Evolutionary conservation across 2,797 vertebrate species (phyloP).

Genomic region (Takifugu ocellatus): DNA sequence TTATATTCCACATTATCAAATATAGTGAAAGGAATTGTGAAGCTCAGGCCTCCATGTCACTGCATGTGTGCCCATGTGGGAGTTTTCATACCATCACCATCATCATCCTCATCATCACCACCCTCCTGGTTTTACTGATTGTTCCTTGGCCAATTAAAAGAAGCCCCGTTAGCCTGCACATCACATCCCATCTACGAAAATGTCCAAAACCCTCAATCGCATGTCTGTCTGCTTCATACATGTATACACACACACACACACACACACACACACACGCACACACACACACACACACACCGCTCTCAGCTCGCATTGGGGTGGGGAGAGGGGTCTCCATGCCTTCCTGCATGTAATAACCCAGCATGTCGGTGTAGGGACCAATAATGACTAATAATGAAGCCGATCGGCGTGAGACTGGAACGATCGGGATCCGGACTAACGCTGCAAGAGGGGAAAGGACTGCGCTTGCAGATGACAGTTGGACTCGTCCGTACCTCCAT

Average conservation of each 20-base stretch:
- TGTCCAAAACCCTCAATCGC: not conserved
- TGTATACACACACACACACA: not conserved
- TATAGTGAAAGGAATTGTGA: not conserved
- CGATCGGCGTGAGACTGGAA: slow-evolving; percentile 36
- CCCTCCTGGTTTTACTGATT: slow-evolving; percentile 27
- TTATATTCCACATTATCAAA: slow-evolving; percentile 10
- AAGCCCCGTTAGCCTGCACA: slow-evolving; percentile 19
- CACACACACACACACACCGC: too few relatives aligned
- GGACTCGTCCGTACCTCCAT: slow-evolving; percentile 41
- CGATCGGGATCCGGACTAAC: slow-evolving; percentile 20
- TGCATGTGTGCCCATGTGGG: not conserved
- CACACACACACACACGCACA: too few relatives aligned
- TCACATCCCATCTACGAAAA: slow-evolving; percentile 21
- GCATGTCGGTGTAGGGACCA: slow-evolving; percentile 16
- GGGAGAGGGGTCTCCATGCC: slow-evolving; percentile 42
- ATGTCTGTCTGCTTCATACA: too few relatives aligned
- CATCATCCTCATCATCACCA: slow-evolving; percentile 29
- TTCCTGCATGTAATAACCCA: slow-evolving; percentile 24
- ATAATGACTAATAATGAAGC: slow-evolving; percentile 42
- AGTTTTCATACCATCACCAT: slow-evolving; percentile 5
- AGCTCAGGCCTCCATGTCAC: not conserved
- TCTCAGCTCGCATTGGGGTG: slow-evolving; percentile 48
- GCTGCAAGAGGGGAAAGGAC: slow-evolving; percentile 33
- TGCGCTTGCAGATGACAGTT: slow-evolving; percentile 42
- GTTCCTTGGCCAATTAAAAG: slow-evolving; percentile 30